phyloP scores from a whole-genome alignment of 2,113 vertebrate genomes.

The Acrocephalus arundinaceus region DNA sequence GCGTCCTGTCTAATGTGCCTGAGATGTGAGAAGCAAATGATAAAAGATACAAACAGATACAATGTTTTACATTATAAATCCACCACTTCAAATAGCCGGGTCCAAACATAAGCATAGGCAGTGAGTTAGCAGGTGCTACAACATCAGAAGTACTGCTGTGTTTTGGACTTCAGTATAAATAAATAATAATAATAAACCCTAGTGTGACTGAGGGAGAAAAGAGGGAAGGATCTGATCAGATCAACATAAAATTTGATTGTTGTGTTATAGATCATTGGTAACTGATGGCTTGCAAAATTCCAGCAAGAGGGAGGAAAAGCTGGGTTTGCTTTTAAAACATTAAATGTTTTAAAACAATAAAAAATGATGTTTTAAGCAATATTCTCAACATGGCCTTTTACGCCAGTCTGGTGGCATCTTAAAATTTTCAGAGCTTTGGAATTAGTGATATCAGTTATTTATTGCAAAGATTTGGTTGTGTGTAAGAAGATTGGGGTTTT shows the following conservation, averaged over 20 bases:
- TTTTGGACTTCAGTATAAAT: not conserved
- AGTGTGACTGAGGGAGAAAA: not conserved
- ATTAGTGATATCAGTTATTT: not conserved
- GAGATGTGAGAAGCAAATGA: not conserved
- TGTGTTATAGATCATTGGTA: not conserved
- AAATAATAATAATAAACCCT: not conserved
- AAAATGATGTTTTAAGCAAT: not conserved
- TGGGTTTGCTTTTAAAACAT: not conserved
- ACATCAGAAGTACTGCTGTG: not conserved
- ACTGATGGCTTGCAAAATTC: not conserved
- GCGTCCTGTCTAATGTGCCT: fast-evolving
- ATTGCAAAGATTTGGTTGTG: not conserved
- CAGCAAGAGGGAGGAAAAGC: not conserved
- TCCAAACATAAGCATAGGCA: not conserved
- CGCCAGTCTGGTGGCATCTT: not conserved
- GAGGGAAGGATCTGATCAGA: not conserved
- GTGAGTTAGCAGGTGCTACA: not conserved
- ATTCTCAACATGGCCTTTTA: not conserved
- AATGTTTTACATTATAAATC: not conserved
- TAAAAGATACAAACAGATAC: not conserved
- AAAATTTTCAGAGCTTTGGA: not conserved
- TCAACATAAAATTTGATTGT: not conserved
- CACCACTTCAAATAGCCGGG: not conserved
- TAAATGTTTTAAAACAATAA: no score
- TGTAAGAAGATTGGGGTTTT: no score